These are phyloP conservation scores for Aethes cnicana DNA, from an alignment of 2,888 invertebrate species.

Conservation along the genomic window DNA sequence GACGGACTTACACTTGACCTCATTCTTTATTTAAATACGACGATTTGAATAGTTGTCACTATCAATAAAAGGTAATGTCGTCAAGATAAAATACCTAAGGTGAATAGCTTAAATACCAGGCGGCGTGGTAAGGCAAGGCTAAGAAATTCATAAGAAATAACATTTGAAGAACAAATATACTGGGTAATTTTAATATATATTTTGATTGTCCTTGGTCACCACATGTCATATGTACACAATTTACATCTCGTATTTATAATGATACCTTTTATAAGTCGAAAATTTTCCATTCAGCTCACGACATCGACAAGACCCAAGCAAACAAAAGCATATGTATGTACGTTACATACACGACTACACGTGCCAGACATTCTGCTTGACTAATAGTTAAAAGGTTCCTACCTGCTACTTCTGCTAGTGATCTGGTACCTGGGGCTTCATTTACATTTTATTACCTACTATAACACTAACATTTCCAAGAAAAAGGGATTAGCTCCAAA, in stretches of 20 bases:
- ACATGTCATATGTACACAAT: slow-evolving; percentile 34
- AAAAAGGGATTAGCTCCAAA: too few relatives aligned
- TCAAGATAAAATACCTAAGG: slow-evolving; percentile 5
- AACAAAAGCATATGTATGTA: slow-evolving; percentile 4
- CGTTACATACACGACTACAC: slow-evolving; percentile 22
- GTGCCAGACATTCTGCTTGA: slow-evolving; percentile 30
- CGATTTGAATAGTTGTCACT: slow-evolving; percentile 18
- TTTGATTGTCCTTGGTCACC: slow-evolving; percentile 38
- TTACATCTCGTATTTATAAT: slow-evolving; percentile 24
- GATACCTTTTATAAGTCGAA: slow-evolving; percentile 26
- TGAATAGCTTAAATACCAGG: not conserved
- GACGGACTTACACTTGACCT: slow-evolving; percentile 31
- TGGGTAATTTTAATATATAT: slow-evolving; percentile 14
- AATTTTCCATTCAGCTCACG: slow-evolving; percentile 30
- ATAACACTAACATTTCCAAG: too few relatives aligned
- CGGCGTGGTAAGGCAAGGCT: not conserved
- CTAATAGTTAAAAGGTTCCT: slow-evolving; percentile 18
- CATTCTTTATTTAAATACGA: slow-evolving; percentile 28
- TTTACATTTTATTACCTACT: too few relatives aligned
- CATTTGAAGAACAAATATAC: slow-evolving; percentile 14
- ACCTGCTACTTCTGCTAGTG: too few relatives aligned
- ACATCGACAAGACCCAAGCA: slow-evolving; percentile 26
- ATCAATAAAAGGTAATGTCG: slow-evolving; percentile 24
- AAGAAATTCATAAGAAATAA: slow-evolving; percentile 5
- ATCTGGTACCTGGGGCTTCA: too few relatives aligned